Conservation (phyloP, 2,113 vertebrate species). For the Procavia capensis region DNA sequence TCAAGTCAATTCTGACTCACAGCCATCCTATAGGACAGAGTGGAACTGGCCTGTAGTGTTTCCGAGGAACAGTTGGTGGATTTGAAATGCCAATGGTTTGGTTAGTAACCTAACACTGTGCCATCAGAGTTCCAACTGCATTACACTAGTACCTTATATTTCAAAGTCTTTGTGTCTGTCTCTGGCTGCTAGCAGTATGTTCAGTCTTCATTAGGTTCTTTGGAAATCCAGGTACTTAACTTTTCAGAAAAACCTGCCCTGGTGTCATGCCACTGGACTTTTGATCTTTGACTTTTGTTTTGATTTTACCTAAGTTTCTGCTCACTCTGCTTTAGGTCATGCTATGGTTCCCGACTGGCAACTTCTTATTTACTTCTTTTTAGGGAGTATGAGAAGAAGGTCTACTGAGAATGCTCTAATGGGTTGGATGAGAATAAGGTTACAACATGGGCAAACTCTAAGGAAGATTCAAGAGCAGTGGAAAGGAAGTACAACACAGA, state of each 20-base stretch:
- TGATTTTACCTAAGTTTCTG: background rate
- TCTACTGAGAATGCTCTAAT: background rate
- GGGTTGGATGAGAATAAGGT: background rate
- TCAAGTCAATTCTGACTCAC: background rate
- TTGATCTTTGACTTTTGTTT: background rate
- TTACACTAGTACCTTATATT: background rate
- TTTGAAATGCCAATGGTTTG: background rate
- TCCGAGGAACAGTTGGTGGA: background rate
- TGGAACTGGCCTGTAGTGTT: background rate
- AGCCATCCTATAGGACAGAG: background rate
- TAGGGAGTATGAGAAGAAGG: background rate
- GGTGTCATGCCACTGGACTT: background rate
- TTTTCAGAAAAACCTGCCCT: background rate
- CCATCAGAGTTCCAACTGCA: background rate
- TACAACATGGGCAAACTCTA: background rate
- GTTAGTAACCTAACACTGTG: background rate
- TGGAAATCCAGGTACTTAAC: background rate
- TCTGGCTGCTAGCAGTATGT: background rate
- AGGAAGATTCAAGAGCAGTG: background rate
- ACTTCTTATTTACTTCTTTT: constrained; percentile 8
- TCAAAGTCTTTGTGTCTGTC: background rate
- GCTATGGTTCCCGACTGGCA: background rate
- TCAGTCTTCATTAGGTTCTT: background rate
- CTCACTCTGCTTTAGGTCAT: background rate
- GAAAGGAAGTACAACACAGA: background rate